These are phyloP conservation scores for Strigamia crassipes DNA, from an alignment of 2,888 invertebrate species.

Conservation along the genomic window DNA sequence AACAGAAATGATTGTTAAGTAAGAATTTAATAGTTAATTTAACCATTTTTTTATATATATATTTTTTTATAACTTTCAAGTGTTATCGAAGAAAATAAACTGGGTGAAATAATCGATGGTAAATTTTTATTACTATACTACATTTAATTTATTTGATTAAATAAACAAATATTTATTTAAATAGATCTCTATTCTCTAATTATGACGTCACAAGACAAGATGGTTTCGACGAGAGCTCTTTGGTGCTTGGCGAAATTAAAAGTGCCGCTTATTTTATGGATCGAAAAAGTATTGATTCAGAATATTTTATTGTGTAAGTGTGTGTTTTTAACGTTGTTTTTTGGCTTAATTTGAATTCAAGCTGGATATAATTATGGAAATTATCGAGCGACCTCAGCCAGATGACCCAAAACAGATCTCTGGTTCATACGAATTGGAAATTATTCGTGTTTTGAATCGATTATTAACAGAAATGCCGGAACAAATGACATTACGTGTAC, in stretches of 20 bases:
- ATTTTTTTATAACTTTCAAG: neutral
- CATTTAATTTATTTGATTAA: neutral
- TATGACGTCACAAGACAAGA: slow-evolving; percentile 12
- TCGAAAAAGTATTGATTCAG: slow-evolving; percentile 1
- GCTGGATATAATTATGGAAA: slow-evolving; percentile 11
- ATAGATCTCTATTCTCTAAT: slow-evolving; percentile 33
- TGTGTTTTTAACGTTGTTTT: neutral
- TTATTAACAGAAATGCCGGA: slow-evolving; percentile 29
- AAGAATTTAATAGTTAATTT: neutral
- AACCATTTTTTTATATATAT: neutral
- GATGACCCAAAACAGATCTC: neutral
- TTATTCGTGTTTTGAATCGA: slow-evolving; percentile 39
- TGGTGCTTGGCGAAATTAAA: slow-evolving; percentile 41
- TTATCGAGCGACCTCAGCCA: neutral
- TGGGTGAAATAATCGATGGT: neutral
- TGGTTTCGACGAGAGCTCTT: slow-evolving; percentile 26
- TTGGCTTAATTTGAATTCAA: neutral
- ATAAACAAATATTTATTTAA: neutral
- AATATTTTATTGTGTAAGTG: neutral
- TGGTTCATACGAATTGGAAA: slow-evolving; percentile 42
- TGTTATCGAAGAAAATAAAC: neutral
- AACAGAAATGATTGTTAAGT: slow-evolving; percentile 22
- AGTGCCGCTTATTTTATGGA: neutral
- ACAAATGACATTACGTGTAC: neutral
- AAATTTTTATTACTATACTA: neutral